Evolutionary conservation across 2,888 invertebrate species (phyloP), one percentile per base, ranked within the genome.

Genomic region (Stictocephala bisonia): DNA sequence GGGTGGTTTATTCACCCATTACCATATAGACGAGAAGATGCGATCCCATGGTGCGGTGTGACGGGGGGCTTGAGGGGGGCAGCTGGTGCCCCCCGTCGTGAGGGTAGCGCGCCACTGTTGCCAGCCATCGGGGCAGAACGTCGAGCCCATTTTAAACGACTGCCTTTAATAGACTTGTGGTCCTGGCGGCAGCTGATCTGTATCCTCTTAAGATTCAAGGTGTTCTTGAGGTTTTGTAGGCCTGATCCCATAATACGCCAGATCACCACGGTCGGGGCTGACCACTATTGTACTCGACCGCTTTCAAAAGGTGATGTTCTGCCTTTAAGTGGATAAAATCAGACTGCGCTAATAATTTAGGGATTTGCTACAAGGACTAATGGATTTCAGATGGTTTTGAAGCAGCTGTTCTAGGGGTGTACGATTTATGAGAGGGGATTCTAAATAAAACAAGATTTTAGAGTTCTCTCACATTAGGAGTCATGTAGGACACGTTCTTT

Each of bases 261-360:
- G n/a, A 29, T 29, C 27, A 2, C 56, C 29, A 15, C n/a, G 29
- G 18, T 4, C 18, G 44, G 27, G 64, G 44, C 64, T 64, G 64
- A 64, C 64, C 64, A 64, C 64, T 44, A 64, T 64, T 64, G 64
- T 64, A 4, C 64, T 44, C 60, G 2, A 18, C 26, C 53, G 53
- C 41, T 53, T 53, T 53, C 58, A 3, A 60, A 31, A 40, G 27
- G 44, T 18, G 29, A 29, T 64, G 64, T 64, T 64, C 64, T 15
- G 44, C 64, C 15, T 64, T 64, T 64, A 64, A 64, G 64, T 64
- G 64, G 64, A 64, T 64, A 41, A 64, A 64, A 64, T 64, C 64
- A 41, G 27, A 40, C 44, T 22, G 64, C 22, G 40, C 26, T 64
- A 44, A 64, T 64, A 40, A 64, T 44, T 41, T 64, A 26, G 20